Evolutionary conservation across 1,140 invertebrate genomes (phyloP), one percentile per base, ranked within the genome.

Genomic region (Brachionus rubens): DNA sequence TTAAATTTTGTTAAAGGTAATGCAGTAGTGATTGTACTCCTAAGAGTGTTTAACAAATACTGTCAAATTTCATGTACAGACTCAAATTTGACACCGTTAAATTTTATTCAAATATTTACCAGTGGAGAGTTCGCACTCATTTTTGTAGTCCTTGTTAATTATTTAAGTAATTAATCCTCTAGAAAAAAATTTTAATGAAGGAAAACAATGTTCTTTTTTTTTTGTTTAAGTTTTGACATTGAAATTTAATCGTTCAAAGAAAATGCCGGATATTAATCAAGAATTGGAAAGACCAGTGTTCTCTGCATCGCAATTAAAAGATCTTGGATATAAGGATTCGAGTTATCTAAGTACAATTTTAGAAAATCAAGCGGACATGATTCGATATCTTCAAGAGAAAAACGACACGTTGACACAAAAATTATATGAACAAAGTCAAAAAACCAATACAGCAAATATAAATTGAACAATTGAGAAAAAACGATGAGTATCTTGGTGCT

Each of bases 301-400:
- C 68, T 50, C 46, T 10, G 21, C 46, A 6, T 48, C 68, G 19
- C 50, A 72, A 36, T 7, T 48, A 5, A 48, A 72, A 33, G 68
- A 72, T 19, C 21, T 72, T 12, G 68, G 68, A 16, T 72, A 72
- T 46, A 48, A 72, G 41, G 50, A 54, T 54, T 33, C 33, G 14
- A 72, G 36, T n/a, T 54, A 72, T 33, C 10, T 72, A 9, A 54
- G 50, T 19, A 54, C 68, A 50, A 72, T 54, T n/a, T 48, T 72
- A 16, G 68, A 72, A 30, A 72, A 72, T 54, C 68, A 72, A 41
- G 68, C 68, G 12, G 68, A 72, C 12, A 72, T 72, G 68, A 26
- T 72, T 0, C 43, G 68, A 2, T 72, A 72, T 41, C 30, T 72
- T 5, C 68, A 72, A 46, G 68, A 72, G 41, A 72, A 41, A 16